phyloP scores from a whole-genome alignment of 2,888 invertebrate genomes.

The Timema cristinae region DNA sequence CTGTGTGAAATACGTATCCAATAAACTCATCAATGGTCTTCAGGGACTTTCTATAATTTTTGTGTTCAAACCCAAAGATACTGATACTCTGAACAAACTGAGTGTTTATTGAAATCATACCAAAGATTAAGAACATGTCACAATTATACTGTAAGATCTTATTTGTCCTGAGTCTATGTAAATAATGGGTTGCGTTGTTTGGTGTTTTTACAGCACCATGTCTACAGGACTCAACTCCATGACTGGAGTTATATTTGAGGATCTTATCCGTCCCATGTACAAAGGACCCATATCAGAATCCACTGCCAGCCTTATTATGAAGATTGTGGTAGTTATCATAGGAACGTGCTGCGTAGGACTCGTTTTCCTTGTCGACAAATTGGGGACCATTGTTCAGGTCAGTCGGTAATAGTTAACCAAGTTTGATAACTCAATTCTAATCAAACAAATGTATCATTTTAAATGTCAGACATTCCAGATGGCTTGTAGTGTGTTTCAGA shows the following conservation, averaged over 20 bases:
- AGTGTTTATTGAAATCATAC: too few relatives aligned
- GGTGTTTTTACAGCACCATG: constrained; percentile 55
- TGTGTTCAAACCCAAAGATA: too few relatives aligned
- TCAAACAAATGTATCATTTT: too few relatives aligned
- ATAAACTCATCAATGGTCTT: too few relatives aligned
- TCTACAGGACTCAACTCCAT: constrained; percentile 78
- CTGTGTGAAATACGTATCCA: too few relatives aligned
- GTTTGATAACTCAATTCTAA: too few relatives aligned
- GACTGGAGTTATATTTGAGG: constrained; percentile 75
- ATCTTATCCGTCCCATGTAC: constrained; percentile 66
- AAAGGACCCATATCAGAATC: constrained; percentile 60
- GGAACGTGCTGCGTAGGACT: constrained; percentile 62
- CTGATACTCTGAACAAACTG: too few relatives aligned
- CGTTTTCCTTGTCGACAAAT: constrained; percentile 67
- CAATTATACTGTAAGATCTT: too few relatives aligned
- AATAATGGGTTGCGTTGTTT: background rate
- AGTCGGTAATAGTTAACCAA: background rate
- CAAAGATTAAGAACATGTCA: too few relatives aligned
- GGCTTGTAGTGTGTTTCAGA: too few relatives aligned
- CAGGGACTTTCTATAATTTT: too few relatives aligned
- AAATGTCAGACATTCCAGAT: background rate
- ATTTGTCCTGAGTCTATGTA: too few relatives aligned
- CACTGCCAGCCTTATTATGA: constrained; percentile 65
- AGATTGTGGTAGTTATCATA: constrained; percentile 61
- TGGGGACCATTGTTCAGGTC: constrained; percentile 62